Evolutionary conservation across 2,797 vertebrate genomes (phyloP).

Genomic region (Pseudochaenichthys georgianus): DNA sequence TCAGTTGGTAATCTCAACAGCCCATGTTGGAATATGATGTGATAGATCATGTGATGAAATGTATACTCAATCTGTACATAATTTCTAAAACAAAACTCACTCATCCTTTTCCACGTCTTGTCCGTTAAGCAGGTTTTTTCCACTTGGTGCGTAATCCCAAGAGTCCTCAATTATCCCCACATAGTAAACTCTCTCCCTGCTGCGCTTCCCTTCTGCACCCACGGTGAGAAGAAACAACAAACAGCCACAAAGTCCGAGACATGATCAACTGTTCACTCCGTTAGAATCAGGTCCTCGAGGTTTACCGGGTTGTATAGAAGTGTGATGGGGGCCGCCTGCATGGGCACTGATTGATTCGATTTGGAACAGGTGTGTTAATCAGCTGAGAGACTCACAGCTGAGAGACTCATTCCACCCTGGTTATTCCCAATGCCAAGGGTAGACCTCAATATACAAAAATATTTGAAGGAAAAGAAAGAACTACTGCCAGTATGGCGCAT

Average conservation of each 20-base stretch:
- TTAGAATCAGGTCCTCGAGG: background rate
- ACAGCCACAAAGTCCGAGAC: constrained; percentile 37
- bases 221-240: constrained; percentile 33
- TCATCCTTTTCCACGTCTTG: constrained; percentile 82
- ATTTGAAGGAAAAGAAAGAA: too few species aligned
- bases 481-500: too few species aligned
- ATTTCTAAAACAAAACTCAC: constrained; percentile 69
- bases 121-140: constrained; percentile 89
- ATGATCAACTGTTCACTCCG: constrained; percentile 32
- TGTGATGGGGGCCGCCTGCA: too few species aligned
- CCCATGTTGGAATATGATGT: too few species aligned
- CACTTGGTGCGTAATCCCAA: constrained; percentile 93
- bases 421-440: too few species aligned
- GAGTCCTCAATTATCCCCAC: constrained; percentile 90
- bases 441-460: too few species aligned
- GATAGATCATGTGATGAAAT: background rate
- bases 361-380: too few species aligned
- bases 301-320: background rate
- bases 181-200: constrained; percentile 86
- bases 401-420: too few species aligned
- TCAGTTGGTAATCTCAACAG: background rate
- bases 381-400: too few species aligned
- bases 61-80: too few species aligned
- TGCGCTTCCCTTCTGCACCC: constrained; percentile 11
- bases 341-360: too few species aligned